Percentiles rank a stretch among this genome's conserved stretches.
These are phyloP conservation scores for Drosophila paranaensis DNA, from an alignment of 2,888 invertebrate species.

Conservation along the genomic window DNA sequence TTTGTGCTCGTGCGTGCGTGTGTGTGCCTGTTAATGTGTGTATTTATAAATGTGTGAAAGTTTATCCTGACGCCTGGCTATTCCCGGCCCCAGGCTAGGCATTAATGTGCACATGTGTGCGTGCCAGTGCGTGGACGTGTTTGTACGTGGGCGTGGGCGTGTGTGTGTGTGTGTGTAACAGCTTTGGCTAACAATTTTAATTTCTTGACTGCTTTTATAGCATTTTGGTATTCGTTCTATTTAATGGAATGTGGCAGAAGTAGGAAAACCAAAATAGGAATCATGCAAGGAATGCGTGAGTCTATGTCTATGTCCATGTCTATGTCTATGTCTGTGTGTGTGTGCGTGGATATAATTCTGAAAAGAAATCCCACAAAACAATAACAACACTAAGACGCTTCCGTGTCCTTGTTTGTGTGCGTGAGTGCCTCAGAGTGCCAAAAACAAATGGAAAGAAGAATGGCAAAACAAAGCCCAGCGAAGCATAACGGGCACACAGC, in stretches of 20 bases:
- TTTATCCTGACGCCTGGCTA: slow-evolving; percentile 15
- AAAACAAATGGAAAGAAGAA: slow-evolving; percentile 21
- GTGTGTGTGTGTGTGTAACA: slow-evolving; percentile 7
- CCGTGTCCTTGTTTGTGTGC: slow-evolving; percentile 39
- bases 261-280: slow-evolving; percentile 52
- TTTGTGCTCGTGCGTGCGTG: neutral
- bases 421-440: slow-evolving; percentile 17
- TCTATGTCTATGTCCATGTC: neutral
- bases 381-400: slow-evolving; percentile 46
- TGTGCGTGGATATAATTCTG: slow-evolving; percentile 26
- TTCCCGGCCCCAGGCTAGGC: slow-evolving; percentile 28
- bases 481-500: slow-evolving; percentile 22
- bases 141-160: neutral
- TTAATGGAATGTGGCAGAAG: slow-evolving; percentile 63
- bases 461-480: slow-evolving; percentile 26
- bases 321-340: neutral
- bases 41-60: slow-evolving; percentile 17
- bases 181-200: slow-evolving; percentile 64
- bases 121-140: neutral
- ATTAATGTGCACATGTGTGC: slow-evolving; percentile 19
- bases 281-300: slow-evolving; percentile 57
- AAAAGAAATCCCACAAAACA: slow-evolving; percentile 52
- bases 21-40: slow-evolving; percentile 1
- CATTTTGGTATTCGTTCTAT: slow-evolving; percentile 68
- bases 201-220: slow-evolving; percentile 67